Conservation (phyloP, 2,797 vertebrate genomes). For the Takifugu rubripes region DNA sequence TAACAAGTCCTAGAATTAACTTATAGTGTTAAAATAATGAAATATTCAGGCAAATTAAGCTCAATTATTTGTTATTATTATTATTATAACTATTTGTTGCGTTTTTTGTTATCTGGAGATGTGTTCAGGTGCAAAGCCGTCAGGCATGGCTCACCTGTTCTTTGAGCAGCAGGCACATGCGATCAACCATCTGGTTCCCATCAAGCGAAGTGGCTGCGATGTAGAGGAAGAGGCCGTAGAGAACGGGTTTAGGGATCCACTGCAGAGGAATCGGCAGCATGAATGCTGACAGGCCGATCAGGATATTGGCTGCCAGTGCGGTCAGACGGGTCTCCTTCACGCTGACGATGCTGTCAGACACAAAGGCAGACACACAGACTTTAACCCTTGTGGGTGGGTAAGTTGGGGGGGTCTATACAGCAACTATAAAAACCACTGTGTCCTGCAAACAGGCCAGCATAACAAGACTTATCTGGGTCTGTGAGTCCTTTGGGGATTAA, state of each 20-base stretch:
- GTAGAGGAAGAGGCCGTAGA: constrained; percentile 94
- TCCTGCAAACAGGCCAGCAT: too few relatives aligned
- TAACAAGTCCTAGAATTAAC: too few relatives aligned
- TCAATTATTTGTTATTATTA: too few relatives aligned
- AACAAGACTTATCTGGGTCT: too few relatives aligned
- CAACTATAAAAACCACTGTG: too few relatives aligned
- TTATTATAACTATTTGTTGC: too few relatives aligned
- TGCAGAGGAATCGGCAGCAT: constrained; percentile 90
- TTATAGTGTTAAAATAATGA: too few relatives aligned
- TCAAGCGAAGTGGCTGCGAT: constrained; percentile 91
- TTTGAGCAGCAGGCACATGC: constrained; percentile 89
- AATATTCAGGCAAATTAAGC: too few relatives aligned
- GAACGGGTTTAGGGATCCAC: constrained; percentile 93
- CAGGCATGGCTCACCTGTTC: constrained; percentile 82
- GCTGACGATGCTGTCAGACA: constrained; percentile 80
- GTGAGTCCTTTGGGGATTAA: too few relatives aligned
- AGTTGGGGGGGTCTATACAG: too few relatives aligned
- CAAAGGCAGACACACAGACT: constrained; percentile 2
- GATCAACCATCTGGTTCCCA: constrained; percentile 92
- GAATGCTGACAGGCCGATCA: constrained; percentile 89
- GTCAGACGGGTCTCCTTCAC: constrained; percentile 93
- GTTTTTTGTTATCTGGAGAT: too few relatives aligned
- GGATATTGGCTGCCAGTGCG: constrained; percentile 81
- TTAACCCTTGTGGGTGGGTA: not conserved
- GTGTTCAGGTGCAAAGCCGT: not conserved